Percentiles rank a stretch among this genome's conserved stretches.
Evolutionary conservation across 2,113 vertebrate species (phyloP).

Genomic region (Vombatus ursinus): DNA sequence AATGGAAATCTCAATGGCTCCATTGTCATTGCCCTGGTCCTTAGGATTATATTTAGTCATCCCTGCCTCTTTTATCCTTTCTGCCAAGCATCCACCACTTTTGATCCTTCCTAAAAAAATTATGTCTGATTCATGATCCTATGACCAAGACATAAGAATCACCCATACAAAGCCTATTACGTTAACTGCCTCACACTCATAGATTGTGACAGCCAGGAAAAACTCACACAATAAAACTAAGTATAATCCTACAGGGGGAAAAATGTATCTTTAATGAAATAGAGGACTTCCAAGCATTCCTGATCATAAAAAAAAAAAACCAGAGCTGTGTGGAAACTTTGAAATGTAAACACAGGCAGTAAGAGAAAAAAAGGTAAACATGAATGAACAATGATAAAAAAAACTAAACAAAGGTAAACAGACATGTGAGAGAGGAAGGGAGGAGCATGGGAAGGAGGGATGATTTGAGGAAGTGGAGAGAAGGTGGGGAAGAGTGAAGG

Average conservation of each 20-base stretch:
- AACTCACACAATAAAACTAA: not conserved
- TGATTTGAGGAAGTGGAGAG: not conserved
- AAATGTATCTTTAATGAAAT: not conserved
- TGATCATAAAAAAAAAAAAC: not conserved
- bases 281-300: not conserved
- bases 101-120: not conserved
- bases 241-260: not conserved
- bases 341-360: not conserved
- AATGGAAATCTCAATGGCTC: not conserved
- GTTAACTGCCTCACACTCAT: not conserved
- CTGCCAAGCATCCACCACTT: not conserved
- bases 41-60: not conserved
- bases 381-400: not conserved
- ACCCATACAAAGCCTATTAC: not conserved
- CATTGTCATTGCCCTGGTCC: no score
- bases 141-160: not conserved
- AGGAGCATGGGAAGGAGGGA: not conserved
- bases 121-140: not conserved
- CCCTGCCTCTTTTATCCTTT: not conserved
- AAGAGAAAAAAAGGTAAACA: not conserved
- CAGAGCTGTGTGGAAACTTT: not conserved
- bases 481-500: no score
- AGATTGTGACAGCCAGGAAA: not conserved
- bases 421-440: not conserved
- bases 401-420: not conserved